A percentile compares a stretch with the other conserved stretches of the same genome.
These are phyloP conservation scores for Dynastes maya DNA, from an alignment of 2,888 invertebrate genomes.

Conservation along the genomic window DNA sequence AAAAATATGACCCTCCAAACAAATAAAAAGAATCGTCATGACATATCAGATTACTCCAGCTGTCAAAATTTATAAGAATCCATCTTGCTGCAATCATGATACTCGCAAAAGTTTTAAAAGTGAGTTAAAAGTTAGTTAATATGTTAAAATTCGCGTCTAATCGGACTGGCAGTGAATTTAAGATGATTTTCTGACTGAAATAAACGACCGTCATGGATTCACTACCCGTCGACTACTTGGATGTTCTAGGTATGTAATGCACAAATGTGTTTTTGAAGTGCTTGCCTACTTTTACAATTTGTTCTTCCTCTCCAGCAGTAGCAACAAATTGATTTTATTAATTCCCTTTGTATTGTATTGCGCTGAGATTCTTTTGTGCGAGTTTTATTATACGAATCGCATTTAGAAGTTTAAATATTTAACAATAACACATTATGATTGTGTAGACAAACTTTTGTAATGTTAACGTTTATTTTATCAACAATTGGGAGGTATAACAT, in stretches of 20 bases:
- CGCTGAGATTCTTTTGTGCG: slow-evolving; percentile 18
- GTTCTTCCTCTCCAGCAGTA: slow-evolving; percentile 22
- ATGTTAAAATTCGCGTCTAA: slow-evolving; percentile 24
- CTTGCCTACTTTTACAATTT: slow-evolving; percentile 48
- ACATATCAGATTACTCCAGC: slow-evolving; percentile 17
- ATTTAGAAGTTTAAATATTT: background rate
- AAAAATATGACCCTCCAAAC: background rate
- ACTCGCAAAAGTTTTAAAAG: slow-evolving; percentile 50
- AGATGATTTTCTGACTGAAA: slow-evolving; percentile 39
- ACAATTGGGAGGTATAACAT: slow-evolving; percentile 46
- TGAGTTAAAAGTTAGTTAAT: slow-evolving; percentile 46
- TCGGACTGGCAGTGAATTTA: slow-evolving; percentile 37
- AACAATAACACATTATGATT: slow-evolving; percentile 7
- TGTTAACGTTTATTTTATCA: slow-evolving; percentile 37
- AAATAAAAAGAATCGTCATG: slow-evolving; percentile 14
- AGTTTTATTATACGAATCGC: slow-evolving; percentile 7
- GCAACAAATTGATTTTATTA: slow-evolving; percentile 44
- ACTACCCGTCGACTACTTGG: slow-evolving; percentile 65
- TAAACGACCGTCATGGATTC: slow-evolving; percentile 63
- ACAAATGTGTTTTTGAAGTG: slow-evolving; percentile 54
- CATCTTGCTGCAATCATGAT: slow-evolving; percentile 50
- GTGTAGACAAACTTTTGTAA: slow-evolving; percentile 8
- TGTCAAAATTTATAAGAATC: slow-evolving; percentile 47
- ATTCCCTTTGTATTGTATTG: background rate
- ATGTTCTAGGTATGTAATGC: slow-evolving; percentile 63